phyloP scores from a whole-genome alignment of 2,113 vertebrate species.

The Cacatua alba region DNA sequence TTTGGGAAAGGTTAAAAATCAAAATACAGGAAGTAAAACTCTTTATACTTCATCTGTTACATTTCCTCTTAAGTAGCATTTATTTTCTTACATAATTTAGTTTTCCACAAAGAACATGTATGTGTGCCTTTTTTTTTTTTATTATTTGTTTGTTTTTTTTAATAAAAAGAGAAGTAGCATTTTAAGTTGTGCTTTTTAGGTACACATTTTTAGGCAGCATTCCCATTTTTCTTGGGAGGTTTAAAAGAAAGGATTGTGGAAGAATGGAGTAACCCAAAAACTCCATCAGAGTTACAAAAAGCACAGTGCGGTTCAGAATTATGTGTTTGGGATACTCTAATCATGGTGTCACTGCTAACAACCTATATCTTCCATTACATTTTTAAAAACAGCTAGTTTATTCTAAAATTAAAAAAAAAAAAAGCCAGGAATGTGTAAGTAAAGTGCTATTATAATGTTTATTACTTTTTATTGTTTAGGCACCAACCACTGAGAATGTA shows the following conservation, averaged over 20 bases:
- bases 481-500: neutral
- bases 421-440: neutral
- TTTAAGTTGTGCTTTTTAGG: constrained; percentile 25
- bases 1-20: constrained; percentile 79
- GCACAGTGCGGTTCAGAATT: neutral
- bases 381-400: neutral
- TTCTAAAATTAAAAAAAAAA: neutral
- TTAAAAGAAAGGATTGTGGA: neutral
- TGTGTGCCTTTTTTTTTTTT: neutral
- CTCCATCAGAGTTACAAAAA: neutral
- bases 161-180: constrained; percentile 17
- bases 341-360: neutral
- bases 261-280: neutral
- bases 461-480: neutral
- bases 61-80: constrained; percentile 72
- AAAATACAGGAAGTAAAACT: constrained; percentile 75
- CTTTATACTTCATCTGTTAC: constrained; percentile 76
- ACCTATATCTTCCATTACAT: neutral
- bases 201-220: neutral
- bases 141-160: neutral
- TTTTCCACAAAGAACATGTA: constrained; percentile 50
- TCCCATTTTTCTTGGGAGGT: neutral
- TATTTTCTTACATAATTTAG: constrained; percentile 70
- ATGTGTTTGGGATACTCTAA: neutral
- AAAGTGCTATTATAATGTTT: neutral